These are phyloP conservation scores for Brachystomella parvula DNA, from an alignment of 1,140 invertebrate species.

Conservation along the genomic window DNA sequence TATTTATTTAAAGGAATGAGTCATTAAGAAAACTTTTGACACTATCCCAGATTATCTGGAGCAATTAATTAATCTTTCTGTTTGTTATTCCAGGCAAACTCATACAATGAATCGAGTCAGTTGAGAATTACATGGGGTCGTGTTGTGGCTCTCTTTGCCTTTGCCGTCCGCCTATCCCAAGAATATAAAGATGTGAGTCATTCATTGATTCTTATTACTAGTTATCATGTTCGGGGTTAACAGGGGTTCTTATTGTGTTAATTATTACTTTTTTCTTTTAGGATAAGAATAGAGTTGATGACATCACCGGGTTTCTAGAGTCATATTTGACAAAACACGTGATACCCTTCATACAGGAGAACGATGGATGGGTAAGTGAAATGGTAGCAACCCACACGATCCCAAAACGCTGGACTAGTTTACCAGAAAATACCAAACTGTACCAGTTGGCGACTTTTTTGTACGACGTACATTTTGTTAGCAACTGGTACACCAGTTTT, in stretches of 20 bases:
- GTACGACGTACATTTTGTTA: no score
- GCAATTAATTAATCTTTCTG: no score
- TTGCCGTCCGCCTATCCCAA: slow-evolving; percentile 51
- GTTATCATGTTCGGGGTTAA: no score
- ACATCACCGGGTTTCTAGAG: slow-evolving; percentile 44
- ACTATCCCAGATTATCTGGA: no score
- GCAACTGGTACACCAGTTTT: background rate
- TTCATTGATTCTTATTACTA: background rate
- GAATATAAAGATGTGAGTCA: slow-evolving; percentile 46
- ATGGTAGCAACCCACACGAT: no score
- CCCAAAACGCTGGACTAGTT: background rate
- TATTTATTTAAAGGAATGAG: no score
- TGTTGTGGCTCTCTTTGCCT: slow-evolving; percentile 55
- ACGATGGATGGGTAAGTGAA: slow-evolving; percentile 49
- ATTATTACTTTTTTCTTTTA: slow-evolving; percentile 17
- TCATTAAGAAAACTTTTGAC: no score
- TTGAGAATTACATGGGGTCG: slow-evolving; percentile 52
- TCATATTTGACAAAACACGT: slow-evolving; percentile 46
- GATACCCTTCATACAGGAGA: slow-evolving; percentile 44
- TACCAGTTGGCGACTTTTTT: no score
- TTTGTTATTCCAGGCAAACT: slow-evolving; percentile 29
- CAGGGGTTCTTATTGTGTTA: slow-evolving; percentile 6
- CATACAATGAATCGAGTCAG: slow-evolving; percentile 15
- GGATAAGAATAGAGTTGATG: slow-evolving; percentile 35
- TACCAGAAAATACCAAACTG: no score